phyloP scores from a whole-genome alignment of 2,113 vertebrate genomes.

The Hippocampus abdominalis region DNA sequence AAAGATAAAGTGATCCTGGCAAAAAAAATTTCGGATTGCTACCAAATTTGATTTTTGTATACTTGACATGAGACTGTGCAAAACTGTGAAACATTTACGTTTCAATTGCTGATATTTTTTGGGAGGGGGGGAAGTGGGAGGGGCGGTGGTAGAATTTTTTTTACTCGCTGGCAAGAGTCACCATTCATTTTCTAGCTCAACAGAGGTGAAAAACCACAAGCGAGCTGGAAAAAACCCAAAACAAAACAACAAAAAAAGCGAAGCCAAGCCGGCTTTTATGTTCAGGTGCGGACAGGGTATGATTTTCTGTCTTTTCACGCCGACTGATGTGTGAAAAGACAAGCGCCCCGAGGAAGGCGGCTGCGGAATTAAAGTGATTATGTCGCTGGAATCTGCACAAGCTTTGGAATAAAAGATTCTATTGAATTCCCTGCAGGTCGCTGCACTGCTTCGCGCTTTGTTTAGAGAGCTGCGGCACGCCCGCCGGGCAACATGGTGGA shows the following conservation, averaged over 20 bases:
- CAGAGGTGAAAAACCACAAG: not conserved
- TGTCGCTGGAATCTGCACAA: conserved; percentile 34
- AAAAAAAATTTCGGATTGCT: not conserved
- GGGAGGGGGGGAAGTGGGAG: too few species aligned
- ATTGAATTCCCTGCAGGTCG: conserved; percentile 30
- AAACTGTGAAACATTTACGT: not conserved
- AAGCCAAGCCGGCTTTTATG: not conserved
- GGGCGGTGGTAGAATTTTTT: too few species aligned
- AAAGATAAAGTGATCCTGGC: too few species aligned
- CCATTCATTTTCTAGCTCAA: not conserved
- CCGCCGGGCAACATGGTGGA: conserved; percentile 16
- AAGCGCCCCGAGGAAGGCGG: conserved; percentile 11
- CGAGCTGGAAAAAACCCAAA: too few species aligned
- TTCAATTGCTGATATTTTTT: not conserved
- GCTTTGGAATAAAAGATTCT: conserved; percentile 9
- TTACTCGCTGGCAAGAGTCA: not conserved
- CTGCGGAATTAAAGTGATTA: conserved; percentile 43
- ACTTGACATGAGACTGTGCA: not conserved
- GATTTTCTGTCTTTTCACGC: conserved; percentile 5
- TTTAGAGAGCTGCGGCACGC: conserved; percentile 23
- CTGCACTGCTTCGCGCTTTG: conserved; percentile 14
- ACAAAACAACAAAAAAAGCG: not conserved
- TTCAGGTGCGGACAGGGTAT: not conserved
- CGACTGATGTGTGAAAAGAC: conserved; percentile 24
- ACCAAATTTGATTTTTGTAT: not conserved